Base-by-base conservation (phyloP, 1,140 invertebrate species). In the Orussus abietinus region DNA sequence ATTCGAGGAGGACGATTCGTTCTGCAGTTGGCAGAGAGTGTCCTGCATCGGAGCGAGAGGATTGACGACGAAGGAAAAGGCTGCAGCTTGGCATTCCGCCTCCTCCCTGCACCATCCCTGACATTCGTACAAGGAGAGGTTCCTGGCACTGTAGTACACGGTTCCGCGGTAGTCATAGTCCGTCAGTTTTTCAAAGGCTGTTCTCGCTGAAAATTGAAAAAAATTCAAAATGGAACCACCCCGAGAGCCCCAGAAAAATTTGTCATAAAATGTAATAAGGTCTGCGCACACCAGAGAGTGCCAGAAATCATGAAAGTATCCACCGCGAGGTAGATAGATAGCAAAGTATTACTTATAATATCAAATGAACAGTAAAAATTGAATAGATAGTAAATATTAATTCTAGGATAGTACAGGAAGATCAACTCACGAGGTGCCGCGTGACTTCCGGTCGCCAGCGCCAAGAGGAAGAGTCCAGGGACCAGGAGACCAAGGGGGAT, bases 101-200 rank as follows among this genome's bases (percentile, higher is more conserved):
- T 95, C 91, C 60, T 94, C 90, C 41, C 89, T 74, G 64, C 92
- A 96, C 90, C 90, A 94, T 19, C 90, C 90, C 66, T 95, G 90
- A 65, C 92, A 96, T 71, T 95, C 91, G 76, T 92, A 92, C 19
- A 96, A 71, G 5, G 90, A 91, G 17, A 95, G 76, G 70, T 96
- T 96, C 56, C 90, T 83, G 25, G 92, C 90, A 14, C 86, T 94
- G 74, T 92, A 94, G 65, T 95, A 95, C 5, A 88, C 91, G 19
- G 84, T 91, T 15, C 91, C 92, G 30, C 85, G 75, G 66, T 92
- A 95, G 66, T 95, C 92, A 47, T 85, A 83, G 66, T 94, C 90
- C 38, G 92, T 94, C 42, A 95, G 71, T 70, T 96, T 96, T 67
- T 95, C 92, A 62, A 96, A 96, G 1, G 90, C 90, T 57, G 86